Percentiles rank a stretch among this genome's conserved stretches.
phyloP scores from a whole-genome alignment of 2,113 vertebrate genomes.

The Neolamprologus ventralis region DNA sequence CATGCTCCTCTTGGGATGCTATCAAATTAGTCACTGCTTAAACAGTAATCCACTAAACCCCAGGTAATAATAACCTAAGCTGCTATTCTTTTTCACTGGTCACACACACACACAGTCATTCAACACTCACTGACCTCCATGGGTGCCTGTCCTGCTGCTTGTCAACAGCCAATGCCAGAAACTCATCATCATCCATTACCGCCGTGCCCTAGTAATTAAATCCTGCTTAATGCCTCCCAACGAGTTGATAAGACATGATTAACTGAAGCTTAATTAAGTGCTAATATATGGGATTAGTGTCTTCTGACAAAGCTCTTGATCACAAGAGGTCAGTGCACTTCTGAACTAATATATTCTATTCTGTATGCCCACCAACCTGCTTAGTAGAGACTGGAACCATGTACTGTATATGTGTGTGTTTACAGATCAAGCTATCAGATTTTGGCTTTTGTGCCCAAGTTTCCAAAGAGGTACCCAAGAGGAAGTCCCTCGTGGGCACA shows the following conservation, averaged over 20 bases:
- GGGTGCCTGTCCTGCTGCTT: neutral
- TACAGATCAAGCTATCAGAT: conserved; percentile 94
- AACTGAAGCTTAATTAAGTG: conserved; percentile 50
- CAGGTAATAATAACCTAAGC: neutral
- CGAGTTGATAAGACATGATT: conserved; percentile 58
- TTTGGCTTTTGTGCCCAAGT: conserved; percentile 99
- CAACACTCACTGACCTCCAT: neutral
- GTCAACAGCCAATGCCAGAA: conserved; percentile 42
- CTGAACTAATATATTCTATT: neutral
- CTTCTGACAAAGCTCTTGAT: conserved; percentile 23
- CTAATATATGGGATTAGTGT: conserved; percentile 51
- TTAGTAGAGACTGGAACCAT: neutral
- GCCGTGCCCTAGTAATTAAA: conserved; percentile 59
- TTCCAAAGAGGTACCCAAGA: conserved; percentile 96
- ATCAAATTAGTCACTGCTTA: neutral
- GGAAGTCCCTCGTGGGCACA: conserved; percentile 94
- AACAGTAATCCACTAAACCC: neutral
- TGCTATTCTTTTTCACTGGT: neutral
- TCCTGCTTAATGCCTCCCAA: conserved; percentile 55
- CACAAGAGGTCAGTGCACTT: conserved; percentile 29
- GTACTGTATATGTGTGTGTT: neutral
- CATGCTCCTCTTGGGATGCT: neutral
- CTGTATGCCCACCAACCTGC: neutral
- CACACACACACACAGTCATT: neutral
- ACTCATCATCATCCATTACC: conserved; percentile 59